Percentiles rank a stretch among this genome's conserved stretches.
Evolutionary conservation across 1,140 invertebrate species (phyloP).

Genomic region (Drosophila lini): DNA sequence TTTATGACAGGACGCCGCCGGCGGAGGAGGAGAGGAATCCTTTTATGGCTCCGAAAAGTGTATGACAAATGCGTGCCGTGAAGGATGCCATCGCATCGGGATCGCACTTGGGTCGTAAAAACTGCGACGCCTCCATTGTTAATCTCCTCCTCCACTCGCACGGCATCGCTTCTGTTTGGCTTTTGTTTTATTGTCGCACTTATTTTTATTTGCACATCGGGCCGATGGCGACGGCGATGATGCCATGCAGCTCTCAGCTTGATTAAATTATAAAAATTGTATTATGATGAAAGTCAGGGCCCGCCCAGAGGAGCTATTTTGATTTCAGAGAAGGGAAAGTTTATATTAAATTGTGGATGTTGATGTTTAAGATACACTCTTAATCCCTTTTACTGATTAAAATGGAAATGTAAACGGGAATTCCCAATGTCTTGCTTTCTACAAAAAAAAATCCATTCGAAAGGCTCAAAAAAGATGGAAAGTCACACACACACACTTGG

Average conservation of each 20-base stretch:
- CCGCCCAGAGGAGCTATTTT: conserved; percentile 17
- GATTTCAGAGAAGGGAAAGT: conserved; percentile 10
- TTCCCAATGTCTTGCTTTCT: not conserved
- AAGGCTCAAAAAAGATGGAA: not conserved
- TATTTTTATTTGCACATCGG: conserved; percentile 77
- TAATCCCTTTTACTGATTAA: not conserved
- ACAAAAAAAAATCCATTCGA: not conserved
- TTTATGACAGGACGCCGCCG: conserved; percentile 22
- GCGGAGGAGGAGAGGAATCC: conserved; percentile 3
- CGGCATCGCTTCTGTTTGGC: conserved; percentile 54
- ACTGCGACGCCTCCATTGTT: conserved; percentile 50
- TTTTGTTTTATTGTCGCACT: conserved; percentile 81
- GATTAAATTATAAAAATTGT: conserved; percentile 82
- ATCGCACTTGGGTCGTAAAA: conserved; percentile 60
- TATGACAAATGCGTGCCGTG: conserved; percentile 75
- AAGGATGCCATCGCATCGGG: conserved; percentile 33
- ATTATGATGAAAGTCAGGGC: conserved; percentile 60
- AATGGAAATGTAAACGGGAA: not conserved
- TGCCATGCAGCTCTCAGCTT: conserved; percentile 59
- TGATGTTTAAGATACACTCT: not conserved
- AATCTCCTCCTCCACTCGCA: conserved; percentile 68
- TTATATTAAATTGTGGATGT: not conserved
- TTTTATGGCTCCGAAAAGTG: conserved; percentile 79
- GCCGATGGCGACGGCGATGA: conserved; percentile 31
- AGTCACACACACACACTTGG: conserved; percentile 17